These are phyloP conservation scores for Urocolius indicus DNA, from an alignment of 2,113 vertebrate genomes.

Conservation along the genomic window DNA sequence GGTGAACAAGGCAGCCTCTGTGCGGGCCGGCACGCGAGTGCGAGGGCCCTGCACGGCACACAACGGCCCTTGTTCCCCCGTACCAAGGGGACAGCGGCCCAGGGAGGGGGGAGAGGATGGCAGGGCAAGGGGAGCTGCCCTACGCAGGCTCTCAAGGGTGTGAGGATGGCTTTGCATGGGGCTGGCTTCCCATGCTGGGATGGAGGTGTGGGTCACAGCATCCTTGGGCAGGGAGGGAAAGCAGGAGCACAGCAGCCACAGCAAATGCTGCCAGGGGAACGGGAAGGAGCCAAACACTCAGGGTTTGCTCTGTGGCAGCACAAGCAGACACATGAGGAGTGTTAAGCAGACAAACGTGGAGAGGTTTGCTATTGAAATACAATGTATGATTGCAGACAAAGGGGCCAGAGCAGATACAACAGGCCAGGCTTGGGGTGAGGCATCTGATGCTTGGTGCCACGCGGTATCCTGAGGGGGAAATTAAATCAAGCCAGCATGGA, in stretches of 20 bases:
- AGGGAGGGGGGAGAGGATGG: background rate
- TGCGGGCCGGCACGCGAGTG: slow-evolving; percentile 43
- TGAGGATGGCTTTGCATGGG: accelerated
- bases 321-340: background rate
- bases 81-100: slow-evolving; percentile 67
- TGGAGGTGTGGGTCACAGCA: background rate
- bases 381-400: background rate
- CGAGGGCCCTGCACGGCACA: slow-evolving; percentile 24
- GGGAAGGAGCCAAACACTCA: background rate
- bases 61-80: slow-evolving; percentile 68
- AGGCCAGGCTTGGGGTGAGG: background rate
- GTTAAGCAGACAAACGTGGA: background rate
- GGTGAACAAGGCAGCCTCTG: slow-evolving; percentile 62
- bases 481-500: slow-evolving; percentile 46
- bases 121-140: background rate
- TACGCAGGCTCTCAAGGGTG: background rate
- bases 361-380: background rate
- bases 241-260: background rate
- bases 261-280: background rate
- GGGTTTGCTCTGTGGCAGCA: background rate
- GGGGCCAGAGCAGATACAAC: background rate
- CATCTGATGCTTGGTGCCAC: background rate
- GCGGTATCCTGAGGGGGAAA: slow-evolving; percentile 18
- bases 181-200: background rate
- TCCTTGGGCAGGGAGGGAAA: background rate